A percentile compares a stretch with the other conserved stretches of the same genome.
phyloP scores from a whole-genome alignment of 2,888 invertebrate species.

The Calameuta idolon region DNA sequence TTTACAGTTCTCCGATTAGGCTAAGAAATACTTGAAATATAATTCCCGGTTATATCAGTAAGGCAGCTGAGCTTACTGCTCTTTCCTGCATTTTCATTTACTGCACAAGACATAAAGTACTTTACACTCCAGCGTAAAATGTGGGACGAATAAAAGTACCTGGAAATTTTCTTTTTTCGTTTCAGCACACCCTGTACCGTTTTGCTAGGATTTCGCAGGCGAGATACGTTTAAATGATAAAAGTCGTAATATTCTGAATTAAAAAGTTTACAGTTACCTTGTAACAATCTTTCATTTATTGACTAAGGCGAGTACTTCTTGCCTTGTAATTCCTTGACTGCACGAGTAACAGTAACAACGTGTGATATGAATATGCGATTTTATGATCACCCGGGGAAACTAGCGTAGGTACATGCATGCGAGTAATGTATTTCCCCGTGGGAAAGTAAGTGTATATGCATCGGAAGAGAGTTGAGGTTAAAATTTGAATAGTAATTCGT shows the following conservation, averaged over 20 bases:
- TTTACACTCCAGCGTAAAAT: not conserved
- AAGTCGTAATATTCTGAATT: not conserved
- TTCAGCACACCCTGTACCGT: not conserved
- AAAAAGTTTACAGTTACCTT: not conserved
- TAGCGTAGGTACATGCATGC: conserved; percentile 31
- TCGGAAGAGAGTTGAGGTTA: not conserved
- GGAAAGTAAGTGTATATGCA: conserved; percentile 34
- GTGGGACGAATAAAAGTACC: not conserved
- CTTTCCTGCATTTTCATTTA: not conserved
- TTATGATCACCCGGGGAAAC: conserved; percentile 45
- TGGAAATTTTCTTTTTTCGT: not conserved
- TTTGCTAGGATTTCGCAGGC: not conserved
- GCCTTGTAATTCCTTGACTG: not conserved
- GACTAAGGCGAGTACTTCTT: not conserved
- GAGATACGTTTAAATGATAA: not conserved
- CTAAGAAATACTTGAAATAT: not conserved
- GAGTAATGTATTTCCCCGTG: conserved; percentile 39
- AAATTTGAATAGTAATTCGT: not conserved
- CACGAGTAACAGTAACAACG: conserved; percentile 7
- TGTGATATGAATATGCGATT: conserved; percentile 51
- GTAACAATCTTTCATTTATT: not conserved
- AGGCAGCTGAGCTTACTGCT: not conserved
- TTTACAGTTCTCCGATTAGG: not conserved
- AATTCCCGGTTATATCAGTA: not conserved
- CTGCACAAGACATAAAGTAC: not conserved